phyloP scores from a whole-genome alignment of 2,888 invertebrate species.

The Muscina levida region DNA sequence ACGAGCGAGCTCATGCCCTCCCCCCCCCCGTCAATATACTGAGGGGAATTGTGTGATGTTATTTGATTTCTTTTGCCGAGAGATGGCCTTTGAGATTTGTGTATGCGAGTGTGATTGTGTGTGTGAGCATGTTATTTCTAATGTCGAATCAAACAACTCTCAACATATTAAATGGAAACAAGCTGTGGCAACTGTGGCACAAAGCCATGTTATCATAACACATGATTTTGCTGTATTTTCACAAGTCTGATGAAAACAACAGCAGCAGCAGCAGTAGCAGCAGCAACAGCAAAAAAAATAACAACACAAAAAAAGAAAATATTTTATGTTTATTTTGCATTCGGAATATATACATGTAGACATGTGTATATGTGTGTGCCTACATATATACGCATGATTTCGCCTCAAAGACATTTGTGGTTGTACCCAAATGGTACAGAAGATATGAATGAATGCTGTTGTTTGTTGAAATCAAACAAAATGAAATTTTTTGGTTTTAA shows the following conservation, averaged over 20 bases:
- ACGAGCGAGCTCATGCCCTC: no score
- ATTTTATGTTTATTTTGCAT: slow-evolving; percentile 1
- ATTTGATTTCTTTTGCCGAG: no score
- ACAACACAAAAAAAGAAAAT: not conserved
- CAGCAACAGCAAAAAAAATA: no score
- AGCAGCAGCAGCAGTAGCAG: no score
- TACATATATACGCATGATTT: not conserved
- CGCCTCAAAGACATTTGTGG: slow-evolving; percentile 25
- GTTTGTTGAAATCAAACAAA: not conserved
- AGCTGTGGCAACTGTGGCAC: not conserved
- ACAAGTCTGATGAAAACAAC: no score
- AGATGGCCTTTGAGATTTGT: slow-evolving; percentile 54
- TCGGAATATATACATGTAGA: not conserved
- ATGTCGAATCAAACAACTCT: not conserved
- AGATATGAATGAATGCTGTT: not conserved
- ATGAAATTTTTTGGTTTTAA: slow-evolving; percentile 13
- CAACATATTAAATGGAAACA: not conserved
- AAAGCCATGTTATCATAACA: slow-evolving; percentile 7
- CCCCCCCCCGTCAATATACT: not conserved
- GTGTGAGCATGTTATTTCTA: no score
- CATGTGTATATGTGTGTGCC: not conserved
- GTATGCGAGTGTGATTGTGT: no score
- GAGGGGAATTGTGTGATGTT: not conserved
- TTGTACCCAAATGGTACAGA: not conserved
- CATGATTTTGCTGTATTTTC: not conserved